Evolutionary conservation across 2,113 vertebrate genomes (phyloP).

Genomic region (Pontoporia blainvillei): DNA sequence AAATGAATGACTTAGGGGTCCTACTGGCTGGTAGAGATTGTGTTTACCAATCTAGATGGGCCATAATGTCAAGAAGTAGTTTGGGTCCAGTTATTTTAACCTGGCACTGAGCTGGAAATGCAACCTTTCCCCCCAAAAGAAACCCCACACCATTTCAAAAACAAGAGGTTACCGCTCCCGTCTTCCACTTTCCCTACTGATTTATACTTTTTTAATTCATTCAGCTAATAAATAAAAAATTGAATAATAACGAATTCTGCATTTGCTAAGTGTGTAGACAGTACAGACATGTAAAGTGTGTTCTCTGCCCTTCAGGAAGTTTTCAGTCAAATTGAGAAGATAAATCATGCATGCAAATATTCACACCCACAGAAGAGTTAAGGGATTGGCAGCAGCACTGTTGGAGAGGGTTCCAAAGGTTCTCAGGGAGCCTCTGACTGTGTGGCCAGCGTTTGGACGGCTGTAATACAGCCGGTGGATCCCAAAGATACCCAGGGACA

Average conservation of each 20-base stretch:
- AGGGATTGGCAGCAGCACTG: fast-evolving
- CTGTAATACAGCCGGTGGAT: too few species aligned
- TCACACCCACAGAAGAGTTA: background rate
- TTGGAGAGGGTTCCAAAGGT: background rate
- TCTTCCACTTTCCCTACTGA: background rate
- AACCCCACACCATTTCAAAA: background rate
- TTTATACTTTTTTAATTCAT: background rate
- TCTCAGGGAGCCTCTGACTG: background rate
- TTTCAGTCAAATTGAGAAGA: background rate
- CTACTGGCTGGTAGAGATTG: background rate
- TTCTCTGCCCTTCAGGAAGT: background rate
- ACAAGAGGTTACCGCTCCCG: background rate
- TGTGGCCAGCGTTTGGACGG: fast-evolving
- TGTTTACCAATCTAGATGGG: background rate
- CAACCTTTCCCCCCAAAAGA: fast-evolving
- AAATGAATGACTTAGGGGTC: background rate
- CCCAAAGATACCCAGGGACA: fast-evolving
- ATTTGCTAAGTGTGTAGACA: background rate
- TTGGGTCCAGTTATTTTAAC: background rate
- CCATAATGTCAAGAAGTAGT: background rate
- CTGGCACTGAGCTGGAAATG: background rate
- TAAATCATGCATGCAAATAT: background rate
- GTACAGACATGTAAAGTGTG: background rate
- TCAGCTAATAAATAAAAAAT: background rate
- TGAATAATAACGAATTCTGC: background rate